phyloP scores from a whole-genome alignment of 2,113 vertebrate genomes.

The Microcebus lehilahytsara region DNA sequence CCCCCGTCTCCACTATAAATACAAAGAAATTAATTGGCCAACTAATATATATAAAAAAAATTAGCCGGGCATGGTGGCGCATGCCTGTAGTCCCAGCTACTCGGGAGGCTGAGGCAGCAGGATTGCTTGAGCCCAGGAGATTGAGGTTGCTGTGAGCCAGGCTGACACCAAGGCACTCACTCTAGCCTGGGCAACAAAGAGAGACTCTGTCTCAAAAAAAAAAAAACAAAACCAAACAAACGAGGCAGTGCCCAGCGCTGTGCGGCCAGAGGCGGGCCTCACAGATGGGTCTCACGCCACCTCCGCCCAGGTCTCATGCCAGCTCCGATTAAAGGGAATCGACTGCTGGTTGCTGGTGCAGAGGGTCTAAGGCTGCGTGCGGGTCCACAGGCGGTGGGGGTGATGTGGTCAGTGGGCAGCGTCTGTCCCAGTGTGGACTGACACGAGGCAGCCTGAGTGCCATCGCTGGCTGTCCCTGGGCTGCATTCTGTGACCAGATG shows the following conservation, averaged over 20 bases:
- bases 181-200: too few species aligned
- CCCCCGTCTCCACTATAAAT: too few species aligned
- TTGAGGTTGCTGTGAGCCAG: too few species aligned
- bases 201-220: too few species aligned
- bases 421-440: background rate
- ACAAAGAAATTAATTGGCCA: too few species aligned
- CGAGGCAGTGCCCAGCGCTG: background rate
- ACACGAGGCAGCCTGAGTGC: background rate
- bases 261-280: background rate
- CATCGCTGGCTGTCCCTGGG: background rate
- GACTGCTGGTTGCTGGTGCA: background rate
- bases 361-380: background rate
- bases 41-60: too few species aligned
- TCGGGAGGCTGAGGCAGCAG: too few species aligned
- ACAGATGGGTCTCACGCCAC: background rate
- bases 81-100: too few species aligned
- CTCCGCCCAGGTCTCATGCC: background rate
- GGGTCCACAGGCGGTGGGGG: fast-evolving
- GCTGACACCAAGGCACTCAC: too few species aligned
- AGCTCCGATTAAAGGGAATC: background rate
- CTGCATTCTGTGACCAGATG: background rate
- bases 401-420: background rate
- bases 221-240: too few species aligned
- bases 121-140: too few species aligned
- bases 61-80: too few species aligned